phyloP scores from a whole-genome alignment of 1,140 invertebrate genomes.

The Drosophila cardini region DNA sequence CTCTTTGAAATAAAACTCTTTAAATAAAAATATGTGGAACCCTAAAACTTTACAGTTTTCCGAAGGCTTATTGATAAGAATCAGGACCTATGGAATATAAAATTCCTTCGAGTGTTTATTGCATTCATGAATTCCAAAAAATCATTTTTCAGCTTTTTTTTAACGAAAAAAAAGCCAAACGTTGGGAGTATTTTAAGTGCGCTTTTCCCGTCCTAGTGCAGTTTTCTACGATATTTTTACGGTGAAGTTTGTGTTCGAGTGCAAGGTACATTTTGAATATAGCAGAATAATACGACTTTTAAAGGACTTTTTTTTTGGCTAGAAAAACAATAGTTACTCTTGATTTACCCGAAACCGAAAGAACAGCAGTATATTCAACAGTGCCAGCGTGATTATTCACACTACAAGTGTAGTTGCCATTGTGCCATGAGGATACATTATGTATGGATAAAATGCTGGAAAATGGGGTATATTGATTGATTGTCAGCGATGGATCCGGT shows the following conservation, averaged over 20 bases:
- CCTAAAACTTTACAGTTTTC: background rate
- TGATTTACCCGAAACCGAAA: slow-evolving; percentile 88
- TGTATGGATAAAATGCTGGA: slow-evolving; percentile 87
- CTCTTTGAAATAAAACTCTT: background rate
- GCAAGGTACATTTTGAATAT: slow-evolving; percentile 49
- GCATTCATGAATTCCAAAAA: background rate
- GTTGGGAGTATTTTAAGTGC: background rate
- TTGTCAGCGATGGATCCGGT: slow-evolving; percentile 67
- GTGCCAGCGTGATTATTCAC: slow-evolving; percentile 87
- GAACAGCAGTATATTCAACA: slow-evolving; percentile 87
- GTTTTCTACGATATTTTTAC: slow-evolving; percentile 50
- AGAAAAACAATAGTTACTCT: slow-evolving; percentile 54
- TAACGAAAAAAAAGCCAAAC: background rate
- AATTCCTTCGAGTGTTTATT: no score
- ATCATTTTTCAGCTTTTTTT: background rate
- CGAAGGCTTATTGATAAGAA: background rate
- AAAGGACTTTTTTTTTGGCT: slow-evolving; percentile 19
- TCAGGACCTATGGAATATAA: background rate
- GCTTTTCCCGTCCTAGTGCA: slow-evolving; percentile 43
- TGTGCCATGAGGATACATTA: slow-evolving; percentile 87
- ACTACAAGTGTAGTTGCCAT: slow-evolving; percentile 89
- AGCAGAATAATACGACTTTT: slow-evolving; percentile 23
- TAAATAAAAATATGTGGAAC: background rate
- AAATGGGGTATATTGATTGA: slow-evolving; percentile 85
- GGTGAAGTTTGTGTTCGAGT: slow-evolving; percentile 44